Percentiles rank a stretch among this genome's conserved stretches.
phyloP scores from a whole-genome alignment of 2,888 invertebrate genomes.

The Noctua pronuba region DNA sequence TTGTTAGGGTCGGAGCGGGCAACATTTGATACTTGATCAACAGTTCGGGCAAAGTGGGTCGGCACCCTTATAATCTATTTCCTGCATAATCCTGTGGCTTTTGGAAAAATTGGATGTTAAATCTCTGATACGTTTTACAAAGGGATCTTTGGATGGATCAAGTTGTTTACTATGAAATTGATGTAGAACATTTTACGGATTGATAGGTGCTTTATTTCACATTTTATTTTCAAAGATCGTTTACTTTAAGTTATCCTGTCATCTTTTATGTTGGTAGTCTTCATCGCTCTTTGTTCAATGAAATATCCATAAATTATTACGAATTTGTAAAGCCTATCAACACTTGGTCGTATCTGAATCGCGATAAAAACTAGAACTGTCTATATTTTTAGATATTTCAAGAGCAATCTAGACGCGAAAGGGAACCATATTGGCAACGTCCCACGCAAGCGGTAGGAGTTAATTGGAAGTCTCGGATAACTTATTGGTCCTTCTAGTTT shows the following conservation, averaged over 20 bases:
- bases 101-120: conserved; percentile 55
- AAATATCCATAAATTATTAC: background rate
- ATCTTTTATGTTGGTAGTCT: background rate
- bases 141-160: conserved; percentile 38
- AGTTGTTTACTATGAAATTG: conserved; percentile 37
- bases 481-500: conserved; percentile 51
- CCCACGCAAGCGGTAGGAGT: conserved; percentile 49
- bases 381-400: conserved; percentile 37
- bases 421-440: conserved; percentile 27
- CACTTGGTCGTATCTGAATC: too few relatives aligned
- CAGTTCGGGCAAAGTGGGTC: conserved; percentile 63
- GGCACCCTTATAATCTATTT: conserved; percentile 65
- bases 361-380: conserved; percentile 15
- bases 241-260: background rate
- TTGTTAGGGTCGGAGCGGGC: conserved; percentile 61
- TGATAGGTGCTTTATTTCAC: background rate
- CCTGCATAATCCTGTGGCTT: conserved; percentile 60
- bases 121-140: conserved; percentile 50
- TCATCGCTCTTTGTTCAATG: background rate
- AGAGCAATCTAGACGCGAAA: conserved; percentile 33
- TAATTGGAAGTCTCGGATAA: conserved; percentile 59
- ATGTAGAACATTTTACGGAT: conserved; percentile 4
- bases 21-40: conserved; percentile 67
- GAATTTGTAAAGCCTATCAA: background rate
- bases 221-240: background rate